Conservation (phyloP, 2,797 vertebrate species). For the Neosalanx taihuensis region DNA sequence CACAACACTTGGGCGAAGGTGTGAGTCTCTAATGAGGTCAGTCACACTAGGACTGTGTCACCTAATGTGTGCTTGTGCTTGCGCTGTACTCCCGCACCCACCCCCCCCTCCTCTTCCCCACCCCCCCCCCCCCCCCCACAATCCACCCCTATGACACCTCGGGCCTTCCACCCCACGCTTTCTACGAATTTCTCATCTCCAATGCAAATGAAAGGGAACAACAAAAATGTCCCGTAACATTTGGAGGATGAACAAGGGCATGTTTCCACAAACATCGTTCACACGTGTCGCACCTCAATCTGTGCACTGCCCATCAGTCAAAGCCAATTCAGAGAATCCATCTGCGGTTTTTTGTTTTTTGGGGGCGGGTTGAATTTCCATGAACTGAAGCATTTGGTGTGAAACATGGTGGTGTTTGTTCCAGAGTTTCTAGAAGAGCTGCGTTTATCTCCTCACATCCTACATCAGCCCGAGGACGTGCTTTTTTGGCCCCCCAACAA, state of each 20-base stretch:
- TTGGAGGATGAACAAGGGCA: background rate
- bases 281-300: background rate
- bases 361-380: slow-evolving; percentile 12
- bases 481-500: slow-evolving; percentile 26
- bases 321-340: slow-evolving; percentile 14
- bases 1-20: slow-evolving; percentile 22
- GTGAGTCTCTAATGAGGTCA: slow-evolving; percentile 41
- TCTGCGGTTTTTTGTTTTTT: background rate
- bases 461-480: slow-evolving; percentile 32
- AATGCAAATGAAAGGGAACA: too few relatives aligned
- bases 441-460: slow-evolving; percentile 33
- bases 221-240: too few relatives aligned
- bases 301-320: slow-evolving; percentile 17
- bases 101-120: too few relatives aligned
- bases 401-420: background rate
- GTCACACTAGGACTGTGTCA: slow-evolving; percentile 33
- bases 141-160: too few relatives aligned
- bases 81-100: too few relatives aligned
- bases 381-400: background rate
- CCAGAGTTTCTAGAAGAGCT: slow-evolving; percentile 10
- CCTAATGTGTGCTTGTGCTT: background rate
- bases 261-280: background rate
- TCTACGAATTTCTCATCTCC: too few relatives aligned
- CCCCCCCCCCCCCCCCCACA: too few relatives aligned
- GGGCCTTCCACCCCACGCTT: too few relatives aligned